Evolutionary conservation across 2,113 vertebrate genomes (phyloP), one percentile per base, ranked within the genome.

Genomic region (Xyrauchen texanus): DNA sequence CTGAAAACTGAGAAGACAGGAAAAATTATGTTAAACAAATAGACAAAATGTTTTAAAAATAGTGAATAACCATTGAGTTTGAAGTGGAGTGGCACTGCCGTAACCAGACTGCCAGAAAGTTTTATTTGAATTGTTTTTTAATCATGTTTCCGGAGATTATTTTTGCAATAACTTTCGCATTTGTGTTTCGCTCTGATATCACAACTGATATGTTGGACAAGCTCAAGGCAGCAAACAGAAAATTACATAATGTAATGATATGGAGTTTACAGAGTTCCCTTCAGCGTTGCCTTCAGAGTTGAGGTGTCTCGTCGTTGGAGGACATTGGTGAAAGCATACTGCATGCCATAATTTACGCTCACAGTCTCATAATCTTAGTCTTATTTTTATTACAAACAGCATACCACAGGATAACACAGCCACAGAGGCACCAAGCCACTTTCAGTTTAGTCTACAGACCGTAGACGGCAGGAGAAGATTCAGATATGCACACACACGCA

Each of bases 371-470:
- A 76, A 7, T 61, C 42, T 16, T 52, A 69, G 65, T 51, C 79
- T 49, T 45, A 12, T 61, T 62, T 71, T 81, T 68, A 75, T 62
- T 60, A 65, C 70, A 82, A 78, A 61, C 63, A 46, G 63, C 64
- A 79, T 49, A 75, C 47, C 81, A 71, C 45, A 63, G 51, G n/a
- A 51, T 73, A 81, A 60, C 72, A 66, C 5, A 68, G 70, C 61
- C 65, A 75, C 55, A 68, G 34, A 68, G 64, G 70, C 79, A 74
- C 55, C 79, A 80, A 68, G 58, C 70, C 62, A 57, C 63, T 58
- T 60, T 58, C 45, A 74, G 70, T 74, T 80, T 80, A 74, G 79
- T 75, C 81, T 68, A 44, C 68, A 78, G 60, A 68, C 34, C 68
- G 45, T 11, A 81, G 73, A 44, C n/a, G 49, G 34, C 58, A 58